Evolutionary conservation across 2,797 vertebrate genomes (phyloP), one percentile per base, ranked within the genome.

Genomic region (Paratrypauchen microcephalus): DNA sequence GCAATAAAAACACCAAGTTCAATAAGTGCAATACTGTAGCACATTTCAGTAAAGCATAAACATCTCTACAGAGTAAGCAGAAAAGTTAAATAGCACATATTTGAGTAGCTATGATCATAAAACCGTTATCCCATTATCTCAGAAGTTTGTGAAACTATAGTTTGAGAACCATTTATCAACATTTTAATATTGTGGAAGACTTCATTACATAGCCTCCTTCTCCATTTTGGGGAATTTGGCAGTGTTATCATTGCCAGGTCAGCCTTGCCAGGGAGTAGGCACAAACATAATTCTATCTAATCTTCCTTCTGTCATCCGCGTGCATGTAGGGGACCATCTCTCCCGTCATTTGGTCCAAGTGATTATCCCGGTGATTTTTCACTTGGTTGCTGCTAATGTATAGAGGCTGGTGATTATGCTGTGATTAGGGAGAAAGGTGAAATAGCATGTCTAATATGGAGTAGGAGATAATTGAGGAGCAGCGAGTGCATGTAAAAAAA

Each of bases 231-330:
- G 82, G 81, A 74, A 87, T 86, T 82, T 55, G 18, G 78, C 79
- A 76, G 78, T 78, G 57, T 85, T 86, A 86, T 67, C 74, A 76
- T 80, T 88, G 86, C 88, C 86, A 87, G 90, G 89, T 91, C 89
- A 86, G 85, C 80, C 83, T 85, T 89, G 85, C 89, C 89, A 91
- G 85, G 83, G 86, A 89, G 86, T 87, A 85, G 81, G 84, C 83
- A 83, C 87, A 89, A 87, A 89, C 86, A 90, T 92, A 90, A 93
- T 90, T 92, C 89, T 86, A 89, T 77, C 89, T 92, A 92, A 92
- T 92, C 88, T 90, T 86, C 87, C 87, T 83, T 88, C 87, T 89
- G 89, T 91, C 90, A 91, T 88, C 81, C 78, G 70, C 82, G 83
- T 87, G 87, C 87, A 88, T 89, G 78, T 87, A 83, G 81, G 88